phyloP scores from a whole-genome alignment of 2,797 vertebrate genomes.

The Phataginus tricuspis region DNA sequence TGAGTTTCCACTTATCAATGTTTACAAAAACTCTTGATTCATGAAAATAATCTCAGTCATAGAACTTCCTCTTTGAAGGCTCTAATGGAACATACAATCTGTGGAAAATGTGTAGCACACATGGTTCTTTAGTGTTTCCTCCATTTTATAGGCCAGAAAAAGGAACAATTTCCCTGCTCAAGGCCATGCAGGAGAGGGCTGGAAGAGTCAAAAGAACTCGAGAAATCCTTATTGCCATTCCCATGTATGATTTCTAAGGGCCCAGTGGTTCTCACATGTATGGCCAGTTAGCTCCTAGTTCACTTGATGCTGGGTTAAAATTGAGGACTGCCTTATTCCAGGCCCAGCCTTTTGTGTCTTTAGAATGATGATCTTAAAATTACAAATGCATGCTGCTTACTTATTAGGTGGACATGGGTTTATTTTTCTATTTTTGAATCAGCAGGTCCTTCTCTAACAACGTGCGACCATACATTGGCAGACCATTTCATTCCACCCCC shows the following conservation, averaged over 20 bases:
- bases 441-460: conserved; percentile 34
- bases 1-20: conserved; percentile 20
- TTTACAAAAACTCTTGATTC: conserved; percentile 50
- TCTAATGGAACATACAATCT: conserved; percentile 50
- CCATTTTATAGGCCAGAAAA: conserved; percentile 45
- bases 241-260: not conserved
- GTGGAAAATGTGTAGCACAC: conserved; percentile 19
- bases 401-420: not conserved
- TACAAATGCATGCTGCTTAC: not conserved
- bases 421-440: conserved; percentile 60
- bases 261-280: not conserved
- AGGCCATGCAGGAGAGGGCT: not conserved
- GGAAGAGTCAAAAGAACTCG: not conserved
- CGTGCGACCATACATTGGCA: conserved; percentile 65
- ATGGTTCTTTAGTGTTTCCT: not conserved
- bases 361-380: conserved; percentile 51
- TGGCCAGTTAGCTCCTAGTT: conserved; percentile 13
- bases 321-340: conserved; percentile 2
- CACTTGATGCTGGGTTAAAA: conserved; percentile 6
- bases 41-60: conserved; percentile 36
- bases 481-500: conserved; percentile 31
- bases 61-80: conserved; percentile 46
- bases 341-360: conserved; percentile 52
- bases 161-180: conserved; percentile 57
- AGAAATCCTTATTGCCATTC: not conserved